Evolutionary conservation across 1,140 invertebrate genomes (phyloP), one percentile per base, ranked within the genome.

Genomic region (Stegodyphus dumicola): DNA sequence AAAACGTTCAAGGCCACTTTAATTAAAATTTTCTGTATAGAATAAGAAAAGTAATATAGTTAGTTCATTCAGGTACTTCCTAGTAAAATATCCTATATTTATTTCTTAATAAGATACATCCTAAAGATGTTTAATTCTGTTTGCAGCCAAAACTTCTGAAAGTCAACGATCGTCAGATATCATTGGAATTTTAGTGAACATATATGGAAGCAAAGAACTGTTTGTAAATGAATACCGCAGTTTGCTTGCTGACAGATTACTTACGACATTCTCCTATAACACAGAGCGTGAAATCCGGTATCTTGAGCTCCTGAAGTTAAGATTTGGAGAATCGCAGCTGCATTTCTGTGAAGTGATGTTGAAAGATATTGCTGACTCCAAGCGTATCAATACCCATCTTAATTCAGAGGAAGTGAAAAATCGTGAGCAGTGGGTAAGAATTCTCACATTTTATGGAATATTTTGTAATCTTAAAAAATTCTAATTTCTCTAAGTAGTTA

Each of bases 321-420:
- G 95, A 83, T 99, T 99, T 93, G 98, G 98, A 1, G 98, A 99
- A 90, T 94, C 96, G 49, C 95, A 99, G 88, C 91, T 99, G 54
- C 97, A 99, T 91, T 96, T 95, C 88, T 99, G 98, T 92, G 98
- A 99, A 92, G 98, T 99, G 0, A 99, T 99, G 98, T 90, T 99
- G 51, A 98, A 98, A 90, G 98, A 99, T 91, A 95, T 99, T 15
- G 94, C 94, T 10, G 96, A 98, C 89, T 94, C 93, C 7, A 92
- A 92, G 87, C 90, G 92, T 87, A 96, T 99, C 66, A 98, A 98
- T 91, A 92, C 94, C n/a, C 93, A 95, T 87, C 96, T 98, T 70
- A 94, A 95, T 89, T 94, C 90, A 56, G 91, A 92, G 56, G 91
- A 92, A 88, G 89, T 87, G 75, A 87, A 89, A 53, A 78, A 48